These are phyloP conservation scores for Nibea albiflora DNA, from an alignment of 2,113 vertebrate species.

Conservation along the genomic window DNA sequence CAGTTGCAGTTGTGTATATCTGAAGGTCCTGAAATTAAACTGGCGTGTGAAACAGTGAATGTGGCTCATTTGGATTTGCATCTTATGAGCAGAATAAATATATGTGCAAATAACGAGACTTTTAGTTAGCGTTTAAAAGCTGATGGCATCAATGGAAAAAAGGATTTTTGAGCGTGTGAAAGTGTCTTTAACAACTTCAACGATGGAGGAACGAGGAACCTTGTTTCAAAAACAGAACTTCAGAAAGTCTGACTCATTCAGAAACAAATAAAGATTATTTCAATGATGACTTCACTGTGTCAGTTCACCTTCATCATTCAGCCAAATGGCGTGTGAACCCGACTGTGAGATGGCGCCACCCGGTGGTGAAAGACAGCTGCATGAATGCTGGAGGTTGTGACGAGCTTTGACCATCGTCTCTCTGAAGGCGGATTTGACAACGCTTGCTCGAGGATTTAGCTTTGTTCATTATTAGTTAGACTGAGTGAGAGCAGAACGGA, in stretches of 20 bases:
- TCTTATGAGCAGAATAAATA: neutral
- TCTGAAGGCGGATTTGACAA: neutral
- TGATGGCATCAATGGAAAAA: neutral
- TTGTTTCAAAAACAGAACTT: neutral
- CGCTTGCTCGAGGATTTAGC: too few species aligned
- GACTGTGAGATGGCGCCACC: constrained; percentile 42
- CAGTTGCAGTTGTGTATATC: neutral
- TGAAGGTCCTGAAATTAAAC: neutral
- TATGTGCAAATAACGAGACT: neutral
- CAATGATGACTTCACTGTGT: neutral
- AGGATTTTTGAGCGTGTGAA: neutral
- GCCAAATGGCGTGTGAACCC: neutral
- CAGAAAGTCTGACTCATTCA: neutral
- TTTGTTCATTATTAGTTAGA: too few species aligned
- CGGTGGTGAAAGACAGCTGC: constrained; percentile 23
- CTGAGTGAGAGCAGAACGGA: too few species aligned
- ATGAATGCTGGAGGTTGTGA: too few species aligned
- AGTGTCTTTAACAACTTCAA: neutral
- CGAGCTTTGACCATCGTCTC: neutral
- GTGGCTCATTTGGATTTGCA: neutral
- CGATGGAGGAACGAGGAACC: neutral
- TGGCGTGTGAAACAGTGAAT: neutral
- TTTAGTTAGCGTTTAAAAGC: too few species aligned
- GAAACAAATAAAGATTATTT: neutral
- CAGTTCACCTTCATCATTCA: neutral